Evolutionary conservation across 2,797 vertebrate genomes (phyloP), one percentile per base, ranked within the genome.

Genomic region (Gallinago stenura): DNA sequence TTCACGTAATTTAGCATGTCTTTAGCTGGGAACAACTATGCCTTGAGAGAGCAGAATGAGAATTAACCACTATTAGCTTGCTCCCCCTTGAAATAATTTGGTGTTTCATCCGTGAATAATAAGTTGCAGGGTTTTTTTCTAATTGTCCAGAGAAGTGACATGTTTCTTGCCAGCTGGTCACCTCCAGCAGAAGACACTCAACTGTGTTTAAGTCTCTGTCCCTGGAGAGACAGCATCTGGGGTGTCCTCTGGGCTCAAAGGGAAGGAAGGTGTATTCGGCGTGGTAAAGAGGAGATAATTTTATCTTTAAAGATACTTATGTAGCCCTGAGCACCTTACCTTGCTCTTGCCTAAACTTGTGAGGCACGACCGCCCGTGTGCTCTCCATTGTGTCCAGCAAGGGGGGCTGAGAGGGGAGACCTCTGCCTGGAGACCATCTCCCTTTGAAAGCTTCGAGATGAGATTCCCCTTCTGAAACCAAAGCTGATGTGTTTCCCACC

Each of bases 1-100:
- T 92, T 84, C 95, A 56, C 3, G 1, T 89, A 88, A 96, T 91
- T 94, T 95, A 89, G 90, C 93, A 31, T 26, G 94, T 60, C 68
- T 85, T 80, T 85, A 57, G 81, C 92, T 43, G 83, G 86, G 89
- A 93, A 90, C 6, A 46, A 16, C 85, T 61, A 21, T 28, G 92
- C 79, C 75, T 93, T 41, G 43, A 76, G 83, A 94, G 77, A 71
- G 79, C 37, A 45, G 79, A 91, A 79, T 12, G 60, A 94, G 77
- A 79, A 90, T 91, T 82, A 95, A 82, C 54, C 51, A 53, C 79
- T 28, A 7, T 75, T 41, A 78, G 62, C 70, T 84, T 21, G 62
- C 58, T 50, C 62, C 43, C 14, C 21, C 33, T 78, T 30, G 72
- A 48, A 93, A 88, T 75, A 16, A 26, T 30, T n/a, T 0, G 19